Percentiles rank a stretch among this genome's conserved stretches.
Conservation (phyloP, 2,797 vertebrate species). For the Squalus acanthias region DNA sequence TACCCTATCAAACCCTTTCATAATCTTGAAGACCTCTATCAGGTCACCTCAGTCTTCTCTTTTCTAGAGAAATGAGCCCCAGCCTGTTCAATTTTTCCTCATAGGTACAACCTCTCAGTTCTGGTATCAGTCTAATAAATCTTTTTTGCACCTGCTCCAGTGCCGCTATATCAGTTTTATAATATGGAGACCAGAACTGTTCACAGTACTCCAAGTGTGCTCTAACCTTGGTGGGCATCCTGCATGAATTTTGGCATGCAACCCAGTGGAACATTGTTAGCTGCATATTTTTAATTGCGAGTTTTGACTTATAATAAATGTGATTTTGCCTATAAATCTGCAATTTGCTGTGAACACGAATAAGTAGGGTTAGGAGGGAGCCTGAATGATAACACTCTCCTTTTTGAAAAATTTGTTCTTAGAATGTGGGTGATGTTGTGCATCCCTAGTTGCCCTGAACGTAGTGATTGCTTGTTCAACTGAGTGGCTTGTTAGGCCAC, state of each 20-base stretch:
- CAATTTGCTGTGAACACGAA: background rate
- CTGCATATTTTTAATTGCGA: background rate
- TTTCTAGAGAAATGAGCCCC: too few species aligned
- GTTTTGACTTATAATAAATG: background rate
- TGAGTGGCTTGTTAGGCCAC: background rate
- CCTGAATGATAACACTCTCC: background rate
- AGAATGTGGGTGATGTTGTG: background rate
- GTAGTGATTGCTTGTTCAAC: background rate
- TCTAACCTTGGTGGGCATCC: too few species aligned
- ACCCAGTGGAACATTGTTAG: background rate
- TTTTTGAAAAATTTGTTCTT: background rate
- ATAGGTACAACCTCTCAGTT: too few species aligned
- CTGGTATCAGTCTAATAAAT: too few species aligned
- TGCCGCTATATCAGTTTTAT: too few species aligned
- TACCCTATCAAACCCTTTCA: too few species aligned
- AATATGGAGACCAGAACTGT: too few species aligned
- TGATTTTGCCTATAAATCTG: background rate
- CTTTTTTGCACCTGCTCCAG: too few species aligned
- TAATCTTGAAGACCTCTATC: too few species aligned
- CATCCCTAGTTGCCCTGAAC: background rate
- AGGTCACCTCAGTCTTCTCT: too few species aligned
- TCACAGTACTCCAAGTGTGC: too few species aligned
- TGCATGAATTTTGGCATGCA: background rate
- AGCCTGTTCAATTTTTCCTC: too few species aligned
- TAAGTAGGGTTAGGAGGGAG: background rate